Base-by-base conservation (phyloP, 2,888 invertebrate genomes). In the Drosophila setosimentum region DNA sequence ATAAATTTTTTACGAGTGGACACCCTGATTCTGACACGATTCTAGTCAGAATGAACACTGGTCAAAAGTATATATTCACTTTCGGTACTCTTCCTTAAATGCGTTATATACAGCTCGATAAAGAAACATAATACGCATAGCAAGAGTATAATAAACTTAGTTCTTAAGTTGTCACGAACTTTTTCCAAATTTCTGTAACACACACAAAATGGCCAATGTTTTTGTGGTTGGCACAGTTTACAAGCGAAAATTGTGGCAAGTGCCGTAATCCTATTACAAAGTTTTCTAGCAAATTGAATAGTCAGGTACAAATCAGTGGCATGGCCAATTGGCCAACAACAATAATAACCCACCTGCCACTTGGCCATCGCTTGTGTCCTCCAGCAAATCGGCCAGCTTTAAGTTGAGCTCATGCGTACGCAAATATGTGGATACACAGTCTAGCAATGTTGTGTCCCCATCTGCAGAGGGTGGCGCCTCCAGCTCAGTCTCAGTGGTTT, bases 351-450 rank as follows among this genome's bases (percentile, higher is more conserved):
- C 57, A 84, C 84, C 84, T 68, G 87, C 51, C 24, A 65, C 64
- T 57, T 76, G 66, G 5, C 51, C 72, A 8, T 50, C 60, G 8
- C 6, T 55, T 8, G 82, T 83, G 49, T 91, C 91, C 24, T 91
- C 87, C 66, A 97, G 94, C 74, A 97, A 92, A 88, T 95, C 96
- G 0, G 95, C 95, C 62, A 97, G 92, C 85, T 95, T 96, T 68
- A 97, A 95, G 87, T 96, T 95, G 21, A 97, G 91, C 90, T 97
- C 97, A 78, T 96, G 96, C 3, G 94, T 95, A 87, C 95, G 94
- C 3, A 97, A 92, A 82, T 96, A 96, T 83, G 94, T 95, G 21
- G 96, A 94, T 84, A 96, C 93, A 24, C 82, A 87, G 10, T 94
- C 95, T 63, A 96, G 77, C n/a, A 92, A 73, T 18, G 76, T 79